Percentiles rank a stretch among this genome's conserved stretches.
Conservation (phyloP, 2,888 invertebrate genomes). For the Venustoraphidia nigricollis region DNA sequence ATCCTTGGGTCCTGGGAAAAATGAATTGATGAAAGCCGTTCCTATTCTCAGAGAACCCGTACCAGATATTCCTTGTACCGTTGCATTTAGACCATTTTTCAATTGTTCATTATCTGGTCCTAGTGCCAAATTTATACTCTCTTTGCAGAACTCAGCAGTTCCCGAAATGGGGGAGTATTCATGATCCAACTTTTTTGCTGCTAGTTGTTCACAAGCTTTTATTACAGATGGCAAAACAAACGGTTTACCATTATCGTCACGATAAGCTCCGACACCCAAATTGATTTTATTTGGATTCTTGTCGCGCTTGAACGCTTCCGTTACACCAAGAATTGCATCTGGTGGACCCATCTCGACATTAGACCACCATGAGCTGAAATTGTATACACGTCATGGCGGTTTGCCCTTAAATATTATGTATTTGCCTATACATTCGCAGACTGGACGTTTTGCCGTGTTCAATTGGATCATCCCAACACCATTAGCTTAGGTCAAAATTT, state of each 20-base stretch:
- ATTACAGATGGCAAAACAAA: conserved; percentile 80
- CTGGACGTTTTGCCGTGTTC: too few species aligned
- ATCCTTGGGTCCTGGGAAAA: conserved; percentile 64
- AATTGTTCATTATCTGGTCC: conserved; percentile 59
- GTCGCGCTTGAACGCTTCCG: conserved; percentile 90
- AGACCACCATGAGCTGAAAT: conserved; percentile 65
- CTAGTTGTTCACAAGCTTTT: conserved; percentile 67
- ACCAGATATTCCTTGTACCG: conserved; percentile 86
- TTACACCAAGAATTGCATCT: conserved; percentile 93
- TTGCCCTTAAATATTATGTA: too few species aligned
- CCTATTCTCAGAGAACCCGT: conserved; percentile 94
- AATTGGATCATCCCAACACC: too few species aligned
- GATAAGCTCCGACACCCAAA: conserved; percentile 90
- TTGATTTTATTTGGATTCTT: conserved; percentile 88
- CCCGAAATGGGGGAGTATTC: conserved; percentile 94
- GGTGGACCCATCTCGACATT: conserved; percentile 94
- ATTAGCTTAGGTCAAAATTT: too few species aligned
- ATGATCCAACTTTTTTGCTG: conserved; percentile 59
- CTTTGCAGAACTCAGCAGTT: conserved; percentile 63
- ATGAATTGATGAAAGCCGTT: conserved; percentile 69
- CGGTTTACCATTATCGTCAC: conserved; percentile 95
- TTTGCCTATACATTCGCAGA: too few species aligned
- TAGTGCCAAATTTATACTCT: conserved; percentile 76
- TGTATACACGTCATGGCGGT: conserved; percentile 1
- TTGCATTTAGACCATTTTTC: conserved; percentile 50